A percentile compares a stretch with the other conserved stretches of the same genome.
These are phyloP conservation scores for Pantherophis guttatus DNA, from an alignment of 2,113 vertebrate genomes.

Conservation along the genomic window DNA sequence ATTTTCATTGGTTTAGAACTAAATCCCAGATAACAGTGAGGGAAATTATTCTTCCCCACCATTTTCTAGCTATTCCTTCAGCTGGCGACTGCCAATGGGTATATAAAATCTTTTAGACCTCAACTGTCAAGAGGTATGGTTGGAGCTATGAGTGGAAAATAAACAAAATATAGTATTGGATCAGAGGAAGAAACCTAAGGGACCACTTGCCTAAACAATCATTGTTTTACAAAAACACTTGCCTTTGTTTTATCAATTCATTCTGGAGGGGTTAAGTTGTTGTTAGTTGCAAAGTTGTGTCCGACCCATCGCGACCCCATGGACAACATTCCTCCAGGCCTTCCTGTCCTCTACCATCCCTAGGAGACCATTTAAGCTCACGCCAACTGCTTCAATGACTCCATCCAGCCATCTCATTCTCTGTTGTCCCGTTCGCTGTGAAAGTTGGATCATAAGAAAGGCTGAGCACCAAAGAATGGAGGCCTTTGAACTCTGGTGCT, in stretches of 20 bases:
- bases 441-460: too few species aligned
- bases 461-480: too few species aligned
- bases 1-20: background rate
- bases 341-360: too few species aligned
- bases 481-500: too few species aligned
- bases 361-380: too few species aligned
- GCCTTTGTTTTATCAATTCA: background rate
- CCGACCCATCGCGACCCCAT: too few species aligned
- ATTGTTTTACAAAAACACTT: background rate
- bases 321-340: too few species aligned
- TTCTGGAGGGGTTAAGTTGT: background rate
- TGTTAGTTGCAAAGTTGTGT: too few species aligned
- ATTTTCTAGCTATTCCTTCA: background rate
- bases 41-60: background rate
- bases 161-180: background rate
- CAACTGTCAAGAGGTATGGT: background rate
- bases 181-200: background rate
- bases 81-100: background rate
- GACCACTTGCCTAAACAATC: background rate
- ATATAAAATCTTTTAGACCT: background rate
- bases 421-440: too few species aligned
- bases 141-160: background rate
- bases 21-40: background rate
- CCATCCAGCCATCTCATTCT: too few species aligned
- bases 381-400: too few species aligned